Evolutionary conservation across 2,888 invertebrate genomes (phyloP), one percentile per base, ranked within the genome.

Genomic region (Aphidius colemani): DNA sequence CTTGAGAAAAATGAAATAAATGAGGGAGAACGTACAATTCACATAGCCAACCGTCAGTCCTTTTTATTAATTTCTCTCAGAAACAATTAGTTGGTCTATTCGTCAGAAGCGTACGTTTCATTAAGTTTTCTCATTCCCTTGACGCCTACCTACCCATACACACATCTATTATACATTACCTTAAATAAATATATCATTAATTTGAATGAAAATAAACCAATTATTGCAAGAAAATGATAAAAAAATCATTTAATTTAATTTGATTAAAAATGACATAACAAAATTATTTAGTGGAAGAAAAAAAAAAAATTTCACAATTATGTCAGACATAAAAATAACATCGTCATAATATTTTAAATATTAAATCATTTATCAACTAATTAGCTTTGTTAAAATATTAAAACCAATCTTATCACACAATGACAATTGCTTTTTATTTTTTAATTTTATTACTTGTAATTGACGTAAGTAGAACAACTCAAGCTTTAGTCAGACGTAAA

Each of bases 11-110:
- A 53, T 53, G 50, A 55, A 64, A 13, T 53, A 64, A 40, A 48
- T 9, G 46, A 65, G 70, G 66, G 40, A 51, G 61, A 67, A 65
- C 64, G 66, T 49, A 65, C 61, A 57, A 65, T 65, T 57, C 51
- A 57, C 53, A 53, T 56, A 51, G 67, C 70, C 68, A 71, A 70
- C 72, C 75, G 74, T 76, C 74, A 74, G 75, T 72, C 76, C 76
- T 78, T 81, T 79, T 81, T 81, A 81, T 81, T 81, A 81, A 81
- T 82, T 81, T 76, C 78, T 78, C 78, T 81, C 78, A 74, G 80
- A 80, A 80, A 81, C 81, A 80, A 82, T 80, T 81, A 82, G 81
- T 79, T 79, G 79, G 75, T 78, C 80, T 80, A 81, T 81, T 81
- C 79, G 79, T 81, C 80, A 78, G 78, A 77, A 48, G 58, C 75